These are phyloP conservation scores for Gymnopithys bicolor DNA, from an alignment of 2,797 vertebrate genomes.

Conservation along the genomic window DNA sequence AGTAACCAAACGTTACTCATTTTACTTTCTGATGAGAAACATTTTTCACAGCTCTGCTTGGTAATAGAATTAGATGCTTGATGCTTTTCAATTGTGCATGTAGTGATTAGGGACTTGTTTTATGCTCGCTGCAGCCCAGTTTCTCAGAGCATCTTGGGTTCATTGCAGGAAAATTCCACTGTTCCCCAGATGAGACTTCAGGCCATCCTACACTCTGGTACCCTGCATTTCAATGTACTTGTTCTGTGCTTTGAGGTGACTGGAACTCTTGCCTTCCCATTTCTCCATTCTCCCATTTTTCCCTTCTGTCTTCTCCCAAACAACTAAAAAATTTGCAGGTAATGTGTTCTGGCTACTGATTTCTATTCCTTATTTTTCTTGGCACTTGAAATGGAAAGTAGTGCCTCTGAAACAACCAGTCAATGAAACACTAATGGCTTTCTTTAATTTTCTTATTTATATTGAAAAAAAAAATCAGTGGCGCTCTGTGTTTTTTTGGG, in stretches of 20 bases:
- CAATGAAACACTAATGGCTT: background rate
- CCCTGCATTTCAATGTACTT: background rate
- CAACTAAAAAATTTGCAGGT: background rate
- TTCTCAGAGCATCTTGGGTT: background rate
- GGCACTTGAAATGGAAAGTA: background rate
- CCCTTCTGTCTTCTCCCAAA: background rate
- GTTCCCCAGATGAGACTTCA: background rate
- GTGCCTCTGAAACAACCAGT: background rate
- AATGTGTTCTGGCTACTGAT: background rate
- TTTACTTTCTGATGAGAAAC: slow-evolving; percentile 3
- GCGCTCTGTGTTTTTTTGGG: too few species aligned
- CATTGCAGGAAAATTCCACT: background rate
- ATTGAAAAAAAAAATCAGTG: background rate
- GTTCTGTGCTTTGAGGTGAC: background rate
- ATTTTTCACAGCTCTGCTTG: background rate
- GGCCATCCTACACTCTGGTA: background rate
- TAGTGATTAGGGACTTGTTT: background rate
- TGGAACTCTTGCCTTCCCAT: background rate
- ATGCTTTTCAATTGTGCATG: background rate
- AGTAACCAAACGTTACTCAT: background rate
- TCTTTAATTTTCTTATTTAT: background rate
- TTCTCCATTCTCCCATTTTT: background rate
- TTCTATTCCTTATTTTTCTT: background rate
- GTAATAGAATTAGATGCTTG: background rate
- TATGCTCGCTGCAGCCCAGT: background rate